phyloP scores from a whole-genome alignment of 1,140 invertebrate genomes.

The Littorina saxatilis region DNA sequence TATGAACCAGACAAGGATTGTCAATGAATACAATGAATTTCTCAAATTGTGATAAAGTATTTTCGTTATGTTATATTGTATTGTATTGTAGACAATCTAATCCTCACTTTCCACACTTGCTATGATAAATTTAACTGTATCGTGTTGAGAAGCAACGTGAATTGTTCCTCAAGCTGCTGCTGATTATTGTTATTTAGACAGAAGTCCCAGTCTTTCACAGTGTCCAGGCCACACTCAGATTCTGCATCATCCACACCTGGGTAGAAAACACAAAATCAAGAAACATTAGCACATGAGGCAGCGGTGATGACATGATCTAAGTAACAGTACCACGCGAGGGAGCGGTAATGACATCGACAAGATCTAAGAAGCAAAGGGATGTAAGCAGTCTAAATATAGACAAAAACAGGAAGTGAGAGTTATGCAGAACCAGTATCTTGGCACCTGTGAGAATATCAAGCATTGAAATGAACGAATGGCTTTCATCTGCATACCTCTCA shows the following conservation, averaged over 20 bases:
- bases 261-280: too few species aligned
- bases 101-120: too few species aligned
- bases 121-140: constrained; percentile 11
- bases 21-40: too few species aligned
- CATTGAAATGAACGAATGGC: background rate
- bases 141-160: background rate
- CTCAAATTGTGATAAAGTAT: too few species aligned
- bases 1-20: too few species aligned
- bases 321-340: background rate
- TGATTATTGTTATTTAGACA: constrained; percentile 75
- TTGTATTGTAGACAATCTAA: too few species aligned
- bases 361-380: too few species aligned
- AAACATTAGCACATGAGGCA: constrained; percentile 44
- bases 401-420: too few species aligned
- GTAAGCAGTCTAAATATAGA: too few species aligned
- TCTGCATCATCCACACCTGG: constrained; percentile 80
- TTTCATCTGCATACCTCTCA: background rate
- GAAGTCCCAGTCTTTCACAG: constrained; percentile 75
- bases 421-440: too few species aligned
- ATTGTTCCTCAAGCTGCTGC: constrained; percentile 41
- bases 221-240: constrained; percentile 80
- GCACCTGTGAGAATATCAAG: too few species aligned
- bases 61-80: too few species aligned
- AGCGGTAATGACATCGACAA: background rate
- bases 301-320: background rate